Evolutionary conservation across 2,888 invertebrate species (phyloP), one percentile per base, ranked within the genome.

Genomic region (Mythimna albipuncta): DNA sequence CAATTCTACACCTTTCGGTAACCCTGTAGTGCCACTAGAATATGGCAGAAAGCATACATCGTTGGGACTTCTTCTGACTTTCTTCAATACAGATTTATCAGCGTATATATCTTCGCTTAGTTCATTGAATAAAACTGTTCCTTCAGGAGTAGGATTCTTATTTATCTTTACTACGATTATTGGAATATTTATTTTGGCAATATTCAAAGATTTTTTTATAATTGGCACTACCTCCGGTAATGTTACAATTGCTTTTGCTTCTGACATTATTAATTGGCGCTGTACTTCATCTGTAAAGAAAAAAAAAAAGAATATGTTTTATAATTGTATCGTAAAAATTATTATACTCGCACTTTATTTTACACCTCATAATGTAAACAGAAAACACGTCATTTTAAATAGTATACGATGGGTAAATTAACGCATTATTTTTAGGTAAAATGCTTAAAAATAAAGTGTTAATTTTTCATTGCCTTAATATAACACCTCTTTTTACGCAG

Each of bases 21-120:
- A 82, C 0, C 99, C 99, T 0, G 98, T 99, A 0, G 99, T 99
- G 0, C 98, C 98, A 88, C 98, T 98, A 1, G 98, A 98, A 94
- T 98, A 99, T 0, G 98, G 98, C 76, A 99, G 87, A 47, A 98
- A 94, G 6, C 97, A 97, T 19, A 97, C 91, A 86, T 98, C 98
- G 35, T 97, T 95, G 0, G 94, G 85, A 62, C 84, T 89, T 71
- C 96, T 90, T 67, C 94, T 92, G 1, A 96, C 95, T 81, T 95
- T 87, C 77, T 94, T 96, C 65, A 97, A 88, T 78, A 95, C 95
- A 5, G 96, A 95, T 54, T 95, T 96, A 75, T 97, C 97, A 0
- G 97, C 94, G 59, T 96, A 91, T 19, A 95, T 91, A 64, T 96
- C 96, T 91, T 97, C 97, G 10, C 95, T 96, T 4, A 97, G 86